A percentile compares a stretch with the other conserved stretches of the same genome.
Evolutionary conservation across 1,140 invertebrate species (phyloP).

Genomic region (Pteromalus puparum): DNA sequence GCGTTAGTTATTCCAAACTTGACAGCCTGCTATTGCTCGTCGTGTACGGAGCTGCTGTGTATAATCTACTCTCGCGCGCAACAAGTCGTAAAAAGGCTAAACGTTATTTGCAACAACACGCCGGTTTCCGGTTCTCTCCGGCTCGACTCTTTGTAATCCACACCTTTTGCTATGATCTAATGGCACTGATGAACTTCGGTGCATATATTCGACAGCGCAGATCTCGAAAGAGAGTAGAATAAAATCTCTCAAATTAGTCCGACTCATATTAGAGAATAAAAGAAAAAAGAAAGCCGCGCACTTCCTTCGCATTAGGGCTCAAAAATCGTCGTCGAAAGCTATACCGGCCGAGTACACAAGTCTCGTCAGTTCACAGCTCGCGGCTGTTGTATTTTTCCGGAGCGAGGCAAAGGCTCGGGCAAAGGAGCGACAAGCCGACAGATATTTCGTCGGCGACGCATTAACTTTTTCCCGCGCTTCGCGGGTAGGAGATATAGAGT

Average conservation of each 20-base stretch:
- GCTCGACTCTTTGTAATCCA: neutral
- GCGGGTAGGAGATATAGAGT: neutral
- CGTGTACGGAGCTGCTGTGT: neutral
- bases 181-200: too few relatives aligned
- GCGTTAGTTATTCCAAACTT: conserved; percentile 27
- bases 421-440: neutral
- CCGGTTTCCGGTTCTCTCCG: too few relatives aligned
- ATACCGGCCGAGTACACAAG: neutral
- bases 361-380: neutral
- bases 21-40: conserved; percentile 2
- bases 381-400: conserved; percentile 6
- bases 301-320: too few relatives aligned
- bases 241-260: too few relatives aligned
- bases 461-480: neutral
- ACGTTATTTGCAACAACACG: neutral
- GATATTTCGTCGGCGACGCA: conserved; percentile 7
- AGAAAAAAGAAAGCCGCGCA: too few relatives aligned
- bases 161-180: too few relatives aligned
- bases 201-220: too few relatives aligned
- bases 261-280: too few relatives aligned
- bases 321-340: neutral
- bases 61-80: conserved; percentile 2
- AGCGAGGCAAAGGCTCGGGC: neutral
- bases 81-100: conserved; percentile 13
- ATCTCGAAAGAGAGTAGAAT: too few relatives aligned